These are phyloP conservation scores for Palythoa grandis DNA, from an alignment of 92 coral and sea anemone species.

Conservation along the genomic window DNA sequence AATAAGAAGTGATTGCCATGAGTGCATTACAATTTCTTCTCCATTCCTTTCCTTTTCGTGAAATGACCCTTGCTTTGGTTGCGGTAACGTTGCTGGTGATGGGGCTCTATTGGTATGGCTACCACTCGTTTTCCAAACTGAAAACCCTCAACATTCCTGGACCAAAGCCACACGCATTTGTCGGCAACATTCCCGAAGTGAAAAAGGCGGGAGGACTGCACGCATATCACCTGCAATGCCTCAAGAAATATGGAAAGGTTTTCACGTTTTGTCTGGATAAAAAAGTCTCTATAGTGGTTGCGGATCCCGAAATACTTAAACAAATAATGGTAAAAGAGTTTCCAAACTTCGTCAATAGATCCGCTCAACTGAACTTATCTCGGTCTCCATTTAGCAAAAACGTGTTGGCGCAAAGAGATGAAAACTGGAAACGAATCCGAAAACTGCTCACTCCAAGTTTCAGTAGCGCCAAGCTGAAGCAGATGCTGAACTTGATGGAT, in stretches of 20 bases:
- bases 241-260: background rate
- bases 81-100: too few relatives aligned
- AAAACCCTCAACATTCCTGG: background rate
- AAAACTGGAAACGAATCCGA: slow-evolving; percentile 16
- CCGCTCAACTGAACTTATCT: too few relatives aligned
- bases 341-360: background rate
- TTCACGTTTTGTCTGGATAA: background rate
- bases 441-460: background rate
- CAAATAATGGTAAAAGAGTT: background rate
- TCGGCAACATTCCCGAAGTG: background rate
- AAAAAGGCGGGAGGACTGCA: background rate
- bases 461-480: slow-evolving; percentile 18
- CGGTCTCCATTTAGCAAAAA: background rate
- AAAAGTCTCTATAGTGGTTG: background rate
- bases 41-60: too few relatives aligned
- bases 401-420: background rate
- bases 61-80: too few relatives aligned
- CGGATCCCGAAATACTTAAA: background rate
- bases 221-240: background rate
- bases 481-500: background rate
- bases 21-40: too few relatives aligned
- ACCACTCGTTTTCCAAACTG: background rate
- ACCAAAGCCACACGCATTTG: background rate
- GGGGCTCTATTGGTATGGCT: background rate
- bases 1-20: too few relatives aligned